These are phyloP conservation scores for Larimichthys polyactis DNA, from an alignment of 2,113 vertebrate genomes.

Conservation along the genomic window DNA sequence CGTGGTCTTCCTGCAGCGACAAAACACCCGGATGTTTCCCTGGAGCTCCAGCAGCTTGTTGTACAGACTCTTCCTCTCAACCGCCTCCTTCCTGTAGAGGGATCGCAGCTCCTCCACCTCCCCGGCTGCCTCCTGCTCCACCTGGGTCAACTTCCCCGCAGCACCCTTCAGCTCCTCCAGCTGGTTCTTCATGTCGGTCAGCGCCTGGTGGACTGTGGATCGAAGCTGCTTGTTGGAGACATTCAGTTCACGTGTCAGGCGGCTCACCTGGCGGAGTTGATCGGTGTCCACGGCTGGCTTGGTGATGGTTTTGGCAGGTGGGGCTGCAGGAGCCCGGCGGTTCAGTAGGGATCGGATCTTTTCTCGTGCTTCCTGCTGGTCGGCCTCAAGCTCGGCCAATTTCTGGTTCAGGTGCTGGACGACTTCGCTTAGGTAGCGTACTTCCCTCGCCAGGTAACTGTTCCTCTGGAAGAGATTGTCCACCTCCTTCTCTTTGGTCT, in stretches of 20 bases:
- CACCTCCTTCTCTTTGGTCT: constrained; percentile 65
- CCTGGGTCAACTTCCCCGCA: constrained; percentile 26
- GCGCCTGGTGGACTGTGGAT: constrained; percentile 36
- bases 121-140: constrained; percentile 34
- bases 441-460: constrained; percentile 62
- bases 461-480: constrained; percentile 72
- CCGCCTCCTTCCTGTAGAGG: constrained; percentile 73
- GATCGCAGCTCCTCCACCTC: constrained; percentile 67
- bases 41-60: constrained; percentile 80
- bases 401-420: constrained; percentile 67
- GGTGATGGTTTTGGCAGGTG: constrained; percentile 1
- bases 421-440: constrained; percentile 58
- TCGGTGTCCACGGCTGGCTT: constrained; percentile 32
- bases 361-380: constrained; percentile 65
- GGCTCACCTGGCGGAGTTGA: constrained; percentile 58
- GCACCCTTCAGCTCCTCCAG: constrained; percentile 54
- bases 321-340: background rate
- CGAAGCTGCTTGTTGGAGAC: constrained; percentile 73
- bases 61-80: constrained; percentile 74
- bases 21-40: constrained; percentile 81
- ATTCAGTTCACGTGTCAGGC: constrained; percentile 65
- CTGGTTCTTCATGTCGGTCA: constrained; percentile 70
- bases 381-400: constrained; percentile 71
- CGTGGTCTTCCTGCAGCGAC: constrained; percentile 67
- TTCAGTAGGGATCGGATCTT: constrained; percentile 65